Evolutionary conservation across 2,888 invertebrate species (phyloP).

Genomic region (Drosophila meridionalis): DNA sequence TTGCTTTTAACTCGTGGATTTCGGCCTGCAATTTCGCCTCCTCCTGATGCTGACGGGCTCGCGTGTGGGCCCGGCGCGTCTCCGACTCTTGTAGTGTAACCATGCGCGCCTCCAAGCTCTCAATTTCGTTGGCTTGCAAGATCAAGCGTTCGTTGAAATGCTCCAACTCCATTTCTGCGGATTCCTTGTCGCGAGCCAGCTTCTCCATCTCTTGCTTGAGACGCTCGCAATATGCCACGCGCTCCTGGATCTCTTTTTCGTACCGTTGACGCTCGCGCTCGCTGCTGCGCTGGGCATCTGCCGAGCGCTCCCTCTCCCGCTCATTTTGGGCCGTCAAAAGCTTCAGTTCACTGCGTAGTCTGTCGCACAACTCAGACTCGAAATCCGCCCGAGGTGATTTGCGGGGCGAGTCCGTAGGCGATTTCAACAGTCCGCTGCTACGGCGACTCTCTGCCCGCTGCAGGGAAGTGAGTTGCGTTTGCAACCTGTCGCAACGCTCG

Average conservation of each 20-base stretch:
- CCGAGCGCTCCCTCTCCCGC: slow-evolving; percentile 85
- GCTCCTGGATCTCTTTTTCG: slow-evolving; percentile 83
- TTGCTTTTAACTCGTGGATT: slow-evolving; percentile 79
- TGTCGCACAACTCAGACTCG: slow-evolving; percentile 86
- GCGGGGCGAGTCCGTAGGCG: slow-evolving; percentile 84
- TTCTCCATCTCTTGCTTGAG: slow-evolving; percentile 85
- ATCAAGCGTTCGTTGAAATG: slow-evolving; percentile 83
- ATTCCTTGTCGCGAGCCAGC: slow-evolving; percentile 82
- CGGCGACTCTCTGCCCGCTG: slow-evolving; percentile 83
- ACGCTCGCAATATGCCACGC: slow-evolving; percentile 84
- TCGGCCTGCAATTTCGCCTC: slow-evolving; percentile 81
- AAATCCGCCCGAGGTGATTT: slow-evolving; percentile 82
- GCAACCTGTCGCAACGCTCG: slow-evolving; percentile 86
- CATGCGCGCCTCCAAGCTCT: slow-evolving; percentile 86
- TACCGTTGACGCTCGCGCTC: slow-evolving; percentile 85
- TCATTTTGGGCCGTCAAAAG: slow-evolving; percentile 86
- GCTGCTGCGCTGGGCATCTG: slow-evolving; percentile 85
- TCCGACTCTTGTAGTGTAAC: slow-evolving; percentile 84
- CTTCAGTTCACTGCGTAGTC: slow-evolving; percentile 86
- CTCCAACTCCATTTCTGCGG: slow-evolving; percentile 82
- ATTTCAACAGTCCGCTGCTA: slow-evolving; percentile 80
- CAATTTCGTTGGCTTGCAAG: slow-evolving; percentile 85
- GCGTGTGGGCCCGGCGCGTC: slow-evolving; percentile 80
- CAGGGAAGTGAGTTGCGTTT: slow-evolving; percentile 84
- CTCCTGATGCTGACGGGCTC: slow-evolving; percentile 83